Base-by-base conservation (phyloP, 2,888 invertebrate genomes). In the Ennomos erosarius region DNA sequence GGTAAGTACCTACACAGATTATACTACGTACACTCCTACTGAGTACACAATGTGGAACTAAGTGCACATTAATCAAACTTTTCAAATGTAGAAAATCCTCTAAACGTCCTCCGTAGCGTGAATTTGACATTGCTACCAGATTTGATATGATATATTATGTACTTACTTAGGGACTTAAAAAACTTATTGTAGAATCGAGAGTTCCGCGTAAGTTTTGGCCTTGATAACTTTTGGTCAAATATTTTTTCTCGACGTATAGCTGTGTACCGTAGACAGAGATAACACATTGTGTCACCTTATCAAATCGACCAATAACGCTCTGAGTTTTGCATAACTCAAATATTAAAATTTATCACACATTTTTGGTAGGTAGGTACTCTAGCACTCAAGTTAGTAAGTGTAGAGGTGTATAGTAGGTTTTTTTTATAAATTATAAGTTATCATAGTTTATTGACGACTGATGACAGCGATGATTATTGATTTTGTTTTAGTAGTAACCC, bases 181-280 rank as follows among this genome's bases (percentile, higher is more conserved):
- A 45, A 59, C 45, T 55, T 33, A 62, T 64, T 69, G 65, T 69
- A 54, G 72, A 73, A 74, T 78, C 72, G 74, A 51, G 77, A 85
- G 84, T 87, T 87, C 82, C 85, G 85, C 77, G 83, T 87, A 82
- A 76, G 59, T 67, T 73, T 65, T 87, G 88, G 83, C 90, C 90
- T 90, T 88, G 88, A 75, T 75, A 75, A 71, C 71, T 83, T 82
- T 84, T 87, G 81, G 78, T 75, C 76, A 79, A 84, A 84, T 79
- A 77, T 83, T 82, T 86, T 85, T 87, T 81, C 73, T 82, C 13
- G 35, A 13, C 55, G 35, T 71, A 65, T 72, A 71, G 57, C 71
- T 26, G 26, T 26, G 4, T 3, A n/a, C n/a, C 16, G 71, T 74
- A 78, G 72, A 79, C 81, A 84, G 87, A 84, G 87, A 87, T 87